Percentiles rank a stretch among this genome's conserved stretches.
phyloP scores from a whole-genome alignment of 1,140 invertebrate species.

The Lepidurus apus region DNA sequence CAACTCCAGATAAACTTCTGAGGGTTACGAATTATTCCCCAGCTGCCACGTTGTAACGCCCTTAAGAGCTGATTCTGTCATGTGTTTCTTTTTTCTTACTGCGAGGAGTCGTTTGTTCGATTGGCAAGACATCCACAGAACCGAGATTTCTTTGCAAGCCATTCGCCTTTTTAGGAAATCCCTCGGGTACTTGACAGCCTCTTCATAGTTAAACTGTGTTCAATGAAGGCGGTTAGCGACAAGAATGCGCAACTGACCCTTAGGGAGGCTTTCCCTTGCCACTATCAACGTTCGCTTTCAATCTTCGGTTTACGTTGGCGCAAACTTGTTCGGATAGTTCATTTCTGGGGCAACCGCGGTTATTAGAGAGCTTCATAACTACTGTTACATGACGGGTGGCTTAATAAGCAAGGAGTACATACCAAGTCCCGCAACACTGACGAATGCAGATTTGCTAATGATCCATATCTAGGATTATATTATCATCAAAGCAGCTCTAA shows the following conservation, averaged over 20 bases:
- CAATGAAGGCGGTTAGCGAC: neutral
- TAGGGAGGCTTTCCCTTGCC: too few relatives aligned
- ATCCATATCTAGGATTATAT: too few relatives aligned
- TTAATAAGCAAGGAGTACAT: too few relatives aligned
- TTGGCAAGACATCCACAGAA: neutral
- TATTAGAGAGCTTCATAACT: too few relatives aligned
- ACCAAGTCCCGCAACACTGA: too few relatives aligned
- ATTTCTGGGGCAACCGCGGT: too few relatives aligned
- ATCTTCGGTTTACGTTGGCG: too few relatives aligned
- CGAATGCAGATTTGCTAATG: too few relatives aligned
- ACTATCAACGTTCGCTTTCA: too few relatives aligned
- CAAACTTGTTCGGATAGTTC: too few relatives aligned
- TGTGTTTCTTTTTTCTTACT: neutral
- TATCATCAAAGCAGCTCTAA: too few relatives aligned
- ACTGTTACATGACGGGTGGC: too few relatives aligned
- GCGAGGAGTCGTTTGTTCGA: neutral
- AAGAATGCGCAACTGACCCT: neutral
- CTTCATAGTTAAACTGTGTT: neutral
- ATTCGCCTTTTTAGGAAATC: slow-evolving; percentile 2
- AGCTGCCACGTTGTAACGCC: neutral
- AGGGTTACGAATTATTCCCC: neutral
- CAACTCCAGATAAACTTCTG: neutral
- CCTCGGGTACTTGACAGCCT: neutral
- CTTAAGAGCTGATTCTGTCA: neutral
- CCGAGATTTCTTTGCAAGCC: neutral